These are phyloP conservation scores for Bombus polaris DNA, from an alignment of 1,140 invertebrate genomes.

Conservation along the genomic window DNA sequence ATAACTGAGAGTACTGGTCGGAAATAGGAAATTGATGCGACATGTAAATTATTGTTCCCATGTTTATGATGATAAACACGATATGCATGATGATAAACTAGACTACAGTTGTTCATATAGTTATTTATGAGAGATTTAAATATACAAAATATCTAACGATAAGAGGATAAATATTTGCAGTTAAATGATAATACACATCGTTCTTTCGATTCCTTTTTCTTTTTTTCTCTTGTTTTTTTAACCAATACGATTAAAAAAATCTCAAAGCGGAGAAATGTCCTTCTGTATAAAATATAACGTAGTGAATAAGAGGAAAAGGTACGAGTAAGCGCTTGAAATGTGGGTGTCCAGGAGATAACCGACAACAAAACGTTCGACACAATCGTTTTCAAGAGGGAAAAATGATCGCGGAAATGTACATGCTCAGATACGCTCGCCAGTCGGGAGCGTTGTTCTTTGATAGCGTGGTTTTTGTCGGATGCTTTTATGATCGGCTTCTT, in stretches of 20 bases:
- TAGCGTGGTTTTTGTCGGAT: neutral
- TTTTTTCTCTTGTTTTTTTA: too few species aligned
- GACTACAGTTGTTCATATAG: too few species aligned
- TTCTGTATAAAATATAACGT: too few species aligned
- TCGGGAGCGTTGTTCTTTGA: neutral
- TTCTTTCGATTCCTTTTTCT: too few species aligned
- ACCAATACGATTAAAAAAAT: too few species aligned
- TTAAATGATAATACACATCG: too few species aligned
- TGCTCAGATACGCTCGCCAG: neutral
- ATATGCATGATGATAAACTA: neutral
- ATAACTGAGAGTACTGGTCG: neutral
- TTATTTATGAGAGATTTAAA: too few species aligned
- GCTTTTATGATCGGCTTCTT: neutral
- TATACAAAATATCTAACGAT: too few species aligned
- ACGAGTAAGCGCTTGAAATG: neutral
- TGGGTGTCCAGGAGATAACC: neutral
- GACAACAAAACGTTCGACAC: neutral
- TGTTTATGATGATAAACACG: neutral
- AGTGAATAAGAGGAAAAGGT: too few species aligned
- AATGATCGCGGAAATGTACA: neutral
- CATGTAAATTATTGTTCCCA: neutral
- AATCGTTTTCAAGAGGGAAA: neutral
- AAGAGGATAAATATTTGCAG: too few species aligned
- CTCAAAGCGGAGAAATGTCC: too few species aligned
- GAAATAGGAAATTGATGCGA: constrained; percentile 8